Base-by-base conservation (phyloP, 1,140 invertebrate species). In the Cotesia glomerata region DNA sequence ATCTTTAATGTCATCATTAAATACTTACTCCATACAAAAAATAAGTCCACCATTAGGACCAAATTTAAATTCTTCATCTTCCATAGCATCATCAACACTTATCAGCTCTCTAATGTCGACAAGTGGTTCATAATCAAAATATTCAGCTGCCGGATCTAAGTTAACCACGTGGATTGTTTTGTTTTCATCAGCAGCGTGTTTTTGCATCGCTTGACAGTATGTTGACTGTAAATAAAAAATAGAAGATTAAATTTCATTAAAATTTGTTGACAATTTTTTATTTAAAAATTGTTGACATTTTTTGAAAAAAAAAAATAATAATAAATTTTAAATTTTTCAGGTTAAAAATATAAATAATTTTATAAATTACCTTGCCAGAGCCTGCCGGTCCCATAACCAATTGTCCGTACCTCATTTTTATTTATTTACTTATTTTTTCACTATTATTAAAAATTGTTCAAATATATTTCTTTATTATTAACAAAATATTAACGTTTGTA, bases 41-140 rank as follows among this genome's bases (percentile, higher is more conserved):
- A 99, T 90, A 1, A 99, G 90, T 3, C 95, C 98, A 56, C 98
- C 98, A 89, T 99, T 99, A 0, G 98, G 98, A 4, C 98, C 98
- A 89, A 97, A 97, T 77, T 93, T 91, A n/a, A 99, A 84, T 74
- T 97, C 93, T 73, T 96, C 93, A 88, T 98, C 97, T 86, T 98
- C 96, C 96, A 98, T 98, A 0, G 94, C 95, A 91, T 99, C 98
- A 79, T 98, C 95, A 0, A 99, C 87, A 74, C 95, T 92, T 81
- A 99, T 98, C 35, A 99, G 86, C 77, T 99, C 97, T 76, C 97
- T 87, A 67, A 99, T 94, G 88, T 99, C 98, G 8, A 91, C 92
- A 9, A 94, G 80, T 0, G 96, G 93, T 69, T 93, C 88, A 84
- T 99, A 99, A 78, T 95, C 91, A 89, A 99, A 99, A 82, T 95